Conservation (phyloP, 2,113 vertebrate species). For the Dromiciops gliroides region DNA sequence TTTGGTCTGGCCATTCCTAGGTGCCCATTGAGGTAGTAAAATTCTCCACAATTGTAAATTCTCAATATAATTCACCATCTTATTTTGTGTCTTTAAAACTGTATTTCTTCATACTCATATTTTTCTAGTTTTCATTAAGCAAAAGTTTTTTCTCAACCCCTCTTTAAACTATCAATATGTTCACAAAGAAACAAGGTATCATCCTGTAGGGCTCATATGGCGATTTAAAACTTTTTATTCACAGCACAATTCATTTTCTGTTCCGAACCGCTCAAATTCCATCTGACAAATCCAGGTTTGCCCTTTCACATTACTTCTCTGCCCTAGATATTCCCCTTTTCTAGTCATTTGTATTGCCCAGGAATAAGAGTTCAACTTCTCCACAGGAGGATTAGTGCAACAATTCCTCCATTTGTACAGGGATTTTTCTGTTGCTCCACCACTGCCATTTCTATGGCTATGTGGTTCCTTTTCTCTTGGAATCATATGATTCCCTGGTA, state of each 20-base stretch:
- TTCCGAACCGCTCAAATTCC: background rate
- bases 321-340: background rate
- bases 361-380: background rate
- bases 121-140: background rate
- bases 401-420: background rate
- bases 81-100: background rate
- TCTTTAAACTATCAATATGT: background rate
- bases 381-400: background rate
- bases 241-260: background rate
- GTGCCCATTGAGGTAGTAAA: background rate
- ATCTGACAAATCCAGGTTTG: background rate
- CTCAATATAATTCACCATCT: background rate
- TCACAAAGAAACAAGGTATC: background rate
- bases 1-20: background rate
- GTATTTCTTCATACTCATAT: background rate
- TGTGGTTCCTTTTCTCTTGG: background rate
- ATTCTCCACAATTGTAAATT: background rate
- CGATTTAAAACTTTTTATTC: background rate
- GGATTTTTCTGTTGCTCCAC: background rate
- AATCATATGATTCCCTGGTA: background rate
- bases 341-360: background rate
- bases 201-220: background rate
- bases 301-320: background rate
- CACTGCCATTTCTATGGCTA: background rate
- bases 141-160: background rate